Evolutionary conservation across 2,888 invertebrate species (phyloP).

Genomic region (Galerucella calmariensis): DNA sequence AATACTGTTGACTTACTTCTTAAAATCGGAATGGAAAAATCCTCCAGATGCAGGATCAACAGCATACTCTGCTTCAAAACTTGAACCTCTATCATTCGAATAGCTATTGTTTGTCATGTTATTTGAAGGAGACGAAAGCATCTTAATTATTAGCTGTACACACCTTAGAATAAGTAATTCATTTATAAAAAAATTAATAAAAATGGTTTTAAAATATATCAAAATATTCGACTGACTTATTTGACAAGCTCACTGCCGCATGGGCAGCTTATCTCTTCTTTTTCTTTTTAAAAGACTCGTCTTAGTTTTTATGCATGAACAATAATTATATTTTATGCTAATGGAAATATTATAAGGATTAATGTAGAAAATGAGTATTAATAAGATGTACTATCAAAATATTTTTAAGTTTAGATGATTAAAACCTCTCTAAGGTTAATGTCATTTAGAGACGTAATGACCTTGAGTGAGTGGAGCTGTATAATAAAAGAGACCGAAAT

Average conservation of each 20-base stretch:
- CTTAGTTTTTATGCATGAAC: background rate
- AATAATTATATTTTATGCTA: background rate
- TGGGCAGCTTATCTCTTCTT: conserved; percentile 16
- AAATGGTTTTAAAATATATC: conserved; percentile 22
- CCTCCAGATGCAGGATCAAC: conserved; percentile 90
- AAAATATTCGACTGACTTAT: conserved; percentile 12
- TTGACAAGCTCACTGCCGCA: conserved; percentile 23
- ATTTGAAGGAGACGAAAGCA: conserved; percentile 54
- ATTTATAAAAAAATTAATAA: conserved; percentile 27
- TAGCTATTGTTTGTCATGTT: conserved; percentile 68
- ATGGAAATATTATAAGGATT: background rate
- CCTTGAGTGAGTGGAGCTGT: conserved; percentile 1
- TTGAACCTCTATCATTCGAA: conserved; percentile 69
- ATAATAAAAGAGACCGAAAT: conserved; percentile 1
- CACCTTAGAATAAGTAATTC: conserved; percentile 9
- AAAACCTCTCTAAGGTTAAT: too few species aligned
- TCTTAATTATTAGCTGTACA: conserved; percentile 38
- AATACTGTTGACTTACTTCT: conserved; percentile 73
- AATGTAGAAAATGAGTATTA: too few species aligned
- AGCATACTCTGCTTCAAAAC: conserved; percentile 81
- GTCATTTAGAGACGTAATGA: background rate
- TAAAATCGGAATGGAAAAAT: conserved; percentile 83
- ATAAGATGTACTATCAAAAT: too few species aligned
- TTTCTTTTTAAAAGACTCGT: background rate
- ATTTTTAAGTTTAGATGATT: too few species aligned